Conservation (phyloP, 2,797 vertebrate species). For the Acanthurus tractus region DNA sequence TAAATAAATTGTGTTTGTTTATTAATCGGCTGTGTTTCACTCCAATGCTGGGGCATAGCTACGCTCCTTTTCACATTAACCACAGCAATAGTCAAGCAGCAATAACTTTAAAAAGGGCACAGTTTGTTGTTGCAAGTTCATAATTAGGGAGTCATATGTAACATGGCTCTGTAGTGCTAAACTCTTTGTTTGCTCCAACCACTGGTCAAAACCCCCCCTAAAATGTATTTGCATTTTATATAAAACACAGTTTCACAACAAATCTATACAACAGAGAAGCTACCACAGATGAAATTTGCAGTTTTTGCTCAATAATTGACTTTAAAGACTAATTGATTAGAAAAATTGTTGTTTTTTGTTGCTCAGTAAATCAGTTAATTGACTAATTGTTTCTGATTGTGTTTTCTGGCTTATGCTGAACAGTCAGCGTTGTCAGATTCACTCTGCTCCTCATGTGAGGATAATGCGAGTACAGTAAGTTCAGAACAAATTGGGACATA, state of each 20-base stretch:
- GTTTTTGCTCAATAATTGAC: not conserved
- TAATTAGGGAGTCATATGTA: too few species aligned
- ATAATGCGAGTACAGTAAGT: slow-evolving; percentile 1
- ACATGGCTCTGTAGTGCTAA: too few species aligned
- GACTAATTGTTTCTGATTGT: not conserved
- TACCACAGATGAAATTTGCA: not conserved
- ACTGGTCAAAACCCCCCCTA: too few species aligned
- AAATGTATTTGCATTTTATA: not conserved
- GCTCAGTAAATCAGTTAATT: not conserved
- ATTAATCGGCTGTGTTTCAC: too few species aligned
- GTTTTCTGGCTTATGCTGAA: slow-evolving; percentile 8
- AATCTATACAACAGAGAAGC: not conserved
- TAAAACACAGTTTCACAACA: not conserved
- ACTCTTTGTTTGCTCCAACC: not conserved
- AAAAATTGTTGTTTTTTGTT: not conserved
- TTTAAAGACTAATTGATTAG: not conserved
- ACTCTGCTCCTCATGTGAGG: not conserved
- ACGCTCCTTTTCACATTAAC: too few species aligned
- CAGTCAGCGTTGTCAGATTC: not conserved
- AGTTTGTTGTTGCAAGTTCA: too few species aligned
- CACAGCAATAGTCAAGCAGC: too few species aligned
- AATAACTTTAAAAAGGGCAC: too few species aligned
- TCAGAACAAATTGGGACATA: slow-evolving; percentile 23
- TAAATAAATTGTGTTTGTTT: too few species aligned
- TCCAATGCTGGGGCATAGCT: too few species aligned